Evolutionary conservation across 2,888 invertebrate species (phyloP).

Genomic region (Dicyrtomina minuta): DNA sequence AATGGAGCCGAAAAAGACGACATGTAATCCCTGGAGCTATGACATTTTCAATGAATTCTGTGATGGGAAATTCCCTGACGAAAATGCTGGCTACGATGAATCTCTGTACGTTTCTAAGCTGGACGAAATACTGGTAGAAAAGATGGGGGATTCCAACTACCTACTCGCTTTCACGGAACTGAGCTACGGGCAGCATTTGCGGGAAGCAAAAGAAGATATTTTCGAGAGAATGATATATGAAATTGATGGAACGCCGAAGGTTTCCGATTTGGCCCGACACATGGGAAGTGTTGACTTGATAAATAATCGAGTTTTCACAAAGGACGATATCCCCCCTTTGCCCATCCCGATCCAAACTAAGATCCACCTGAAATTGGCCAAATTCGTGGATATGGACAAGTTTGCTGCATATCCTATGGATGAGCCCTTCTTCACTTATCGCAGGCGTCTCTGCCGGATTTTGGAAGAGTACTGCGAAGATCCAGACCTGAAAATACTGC

Average conservation of each 20-base stretch:
- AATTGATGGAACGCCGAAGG: too few relatives aligned
- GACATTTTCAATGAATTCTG: too few relatives aligned
- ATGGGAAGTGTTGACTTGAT: too few relatives aligned
- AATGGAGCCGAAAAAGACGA: too few relatives aligned
- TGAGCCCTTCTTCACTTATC: slow-evolving; percentile 2
- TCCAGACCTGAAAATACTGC: neutral
- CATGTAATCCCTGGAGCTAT: too few relatives aligned
- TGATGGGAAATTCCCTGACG: neutral
- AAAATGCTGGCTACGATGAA: neutral
- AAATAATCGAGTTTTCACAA: neutral
- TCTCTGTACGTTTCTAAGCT: neutral
- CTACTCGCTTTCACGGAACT: neutral
- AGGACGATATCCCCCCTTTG: neutral
- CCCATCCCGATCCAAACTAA: neutral
- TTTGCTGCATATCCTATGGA: neutral
- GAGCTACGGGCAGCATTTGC: too few relatives aligned
- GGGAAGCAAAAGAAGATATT: neutral
- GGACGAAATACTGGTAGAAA: neutral
- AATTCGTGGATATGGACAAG: neutral
- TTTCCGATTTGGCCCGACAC: too few relatives aligned
- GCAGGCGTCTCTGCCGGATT: neutral
- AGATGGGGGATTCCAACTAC: neutral
- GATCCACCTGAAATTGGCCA: neutral
- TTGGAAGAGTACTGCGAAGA: slow-evolving; percentile 21
- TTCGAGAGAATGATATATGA: too few relatives aligned